Percentiles rank a stretch among this genome's conserved stretches.
phyloP scores from a whole-genome alignment of 35 echinoderm and acorn worm genomes.

The Lytechinus pictus region DNA sequence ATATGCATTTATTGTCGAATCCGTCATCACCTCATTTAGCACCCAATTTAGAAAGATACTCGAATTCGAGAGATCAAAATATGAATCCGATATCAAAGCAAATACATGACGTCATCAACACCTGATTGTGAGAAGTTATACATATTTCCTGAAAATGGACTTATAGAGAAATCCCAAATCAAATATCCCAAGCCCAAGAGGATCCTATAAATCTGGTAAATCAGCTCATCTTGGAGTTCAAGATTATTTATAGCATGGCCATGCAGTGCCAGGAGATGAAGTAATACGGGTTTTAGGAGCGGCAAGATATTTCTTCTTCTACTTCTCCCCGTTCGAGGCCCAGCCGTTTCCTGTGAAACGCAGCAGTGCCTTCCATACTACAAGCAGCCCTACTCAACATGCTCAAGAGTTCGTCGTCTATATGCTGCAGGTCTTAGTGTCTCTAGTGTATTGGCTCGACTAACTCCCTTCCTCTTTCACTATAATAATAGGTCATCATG shows the following conservation, averaged over 20 bases:
- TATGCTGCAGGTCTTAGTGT: background rate
- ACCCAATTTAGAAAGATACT: background rate
- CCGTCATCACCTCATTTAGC: background rate
- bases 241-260: constrained; percentile 1
- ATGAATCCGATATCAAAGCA: background rate
- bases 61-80: background rate
- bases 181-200: background rate
- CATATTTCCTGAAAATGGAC: constrained; percentile 28
- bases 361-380: background rate
- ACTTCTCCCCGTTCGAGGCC: background rate
- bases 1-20: background rate
- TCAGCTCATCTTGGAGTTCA: background rate
- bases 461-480: background rate
- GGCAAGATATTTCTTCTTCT: background rate
- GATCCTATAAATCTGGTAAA: background rate
- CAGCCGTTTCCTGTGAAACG: background rate
- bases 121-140: background rate
- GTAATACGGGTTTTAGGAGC: background rate
- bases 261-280: background rate
- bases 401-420: background rate
- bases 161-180: background rate
- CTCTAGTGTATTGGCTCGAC: background rate
- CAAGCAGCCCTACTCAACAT: background rate
- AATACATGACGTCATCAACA: background rate
- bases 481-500: background rate